These are phyloP conservation scores for Diorhabda carinulata DNA, from an alignment of 1,140 invertebrate species.

Conservation along the genomic window DNA sequence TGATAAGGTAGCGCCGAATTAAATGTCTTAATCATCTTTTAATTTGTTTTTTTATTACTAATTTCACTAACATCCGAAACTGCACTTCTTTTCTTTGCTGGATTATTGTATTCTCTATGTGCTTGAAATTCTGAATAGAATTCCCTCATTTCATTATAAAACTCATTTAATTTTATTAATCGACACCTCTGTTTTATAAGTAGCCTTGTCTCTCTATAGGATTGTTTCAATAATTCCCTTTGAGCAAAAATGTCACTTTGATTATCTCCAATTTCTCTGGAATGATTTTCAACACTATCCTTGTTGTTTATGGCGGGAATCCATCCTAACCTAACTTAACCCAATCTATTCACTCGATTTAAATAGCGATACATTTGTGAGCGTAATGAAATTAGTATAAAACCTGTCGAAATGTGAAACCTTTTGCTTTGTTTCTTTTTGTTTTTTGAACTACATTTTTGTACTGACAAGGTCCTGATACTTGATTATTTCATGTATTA, in stretches of 20 bases:
- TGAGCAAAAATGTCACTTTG: constrained; percentile 12
- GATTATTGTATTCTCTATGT: neutral
- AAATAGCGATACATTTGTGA: no score
- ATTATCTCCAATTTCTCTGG: neutral
- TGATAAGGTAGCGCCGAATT: neutral
- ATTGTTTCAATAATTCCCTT: constrained; percentile 4
- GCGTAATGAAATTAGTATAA: no score
- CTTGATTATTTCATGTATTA: no score
- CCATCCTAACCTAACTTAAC: no score
- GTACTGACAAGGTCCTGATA: no score
- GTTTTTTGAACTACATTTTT: no score
- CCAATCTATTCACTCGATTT: no score
- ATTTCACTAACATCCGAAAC: neutral
- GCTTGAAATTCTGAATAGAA: neutral
- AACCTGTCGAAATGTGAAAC: no score
- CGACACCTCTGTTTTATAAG: neutral
- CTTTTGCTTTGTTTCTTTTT: no score
- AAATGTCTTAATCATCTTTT: neutral
- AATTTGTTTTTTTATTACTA: neutral
- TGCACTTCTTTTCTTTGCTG: neutral
- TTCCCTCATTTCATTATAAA: neutral
- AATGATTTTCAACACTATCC: neutral
- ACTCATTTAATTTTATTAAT: neutral
- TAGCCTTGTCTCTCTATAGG: neutral
- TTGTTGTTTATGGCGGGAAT: no score